Evolutionary conservation across 2,113 vertebrate species (phyloP).

Genomic region (Nothocercus julius): DNA sequence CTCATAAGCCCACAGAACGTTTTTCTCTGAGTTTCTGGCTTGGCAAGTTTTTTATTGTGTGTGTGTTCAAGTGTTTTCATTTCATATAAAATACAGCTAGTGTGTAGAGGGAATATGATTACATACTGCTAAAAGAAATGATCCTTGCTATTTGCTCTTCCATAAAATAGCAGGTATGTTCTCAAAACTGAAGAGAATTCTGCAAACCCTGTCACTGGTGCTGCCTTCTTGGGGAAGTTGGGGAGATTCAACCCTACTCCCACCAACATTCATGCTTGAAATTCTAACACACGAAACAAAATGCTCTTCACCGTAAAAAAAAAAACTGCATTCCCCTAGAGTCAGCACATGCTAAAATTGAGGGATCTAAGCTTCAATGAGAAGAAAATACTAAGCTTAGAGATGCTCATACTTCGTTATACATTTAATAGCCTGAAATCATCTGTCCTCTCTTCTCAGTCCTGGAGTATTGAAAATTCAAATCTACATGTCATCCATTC

Average conservation of each 20-base stretch:
- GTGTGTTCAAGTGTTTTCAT: background rate
- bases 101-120: background rate
- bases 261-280: background rate
- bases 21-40: background rate
- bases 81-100: background rate
- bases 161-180: background rate
- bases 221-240: background rate
- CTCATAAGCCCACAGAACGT: background rate
- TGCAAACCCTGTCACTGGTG: background rate
- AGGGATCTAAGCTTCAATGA: background rate
- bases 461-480: background rate
- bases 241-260: background rate
- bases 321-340: background rate
- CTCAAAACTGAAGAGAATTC: background rate
- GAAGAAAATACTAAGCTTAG: background rate
- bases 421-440: slow-evolving; percentile 15
- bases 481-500: background rate
- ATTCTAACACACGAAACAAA: background rate
- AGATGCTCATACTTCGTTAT: background rate
- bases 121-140: background rate
- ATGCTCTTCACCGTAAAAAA: background rate
- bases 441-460: background rate
- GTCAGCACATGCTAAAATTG: background rate
- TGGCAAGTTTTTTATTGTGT: background rate
- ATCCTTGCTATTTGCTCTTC: background rate